These are phyloP conservation scores for Melanotaenia parkinsoni DNA, from an alignment of 2,797 vertebrate genomes.

Conservation along the genomic window DNA sequence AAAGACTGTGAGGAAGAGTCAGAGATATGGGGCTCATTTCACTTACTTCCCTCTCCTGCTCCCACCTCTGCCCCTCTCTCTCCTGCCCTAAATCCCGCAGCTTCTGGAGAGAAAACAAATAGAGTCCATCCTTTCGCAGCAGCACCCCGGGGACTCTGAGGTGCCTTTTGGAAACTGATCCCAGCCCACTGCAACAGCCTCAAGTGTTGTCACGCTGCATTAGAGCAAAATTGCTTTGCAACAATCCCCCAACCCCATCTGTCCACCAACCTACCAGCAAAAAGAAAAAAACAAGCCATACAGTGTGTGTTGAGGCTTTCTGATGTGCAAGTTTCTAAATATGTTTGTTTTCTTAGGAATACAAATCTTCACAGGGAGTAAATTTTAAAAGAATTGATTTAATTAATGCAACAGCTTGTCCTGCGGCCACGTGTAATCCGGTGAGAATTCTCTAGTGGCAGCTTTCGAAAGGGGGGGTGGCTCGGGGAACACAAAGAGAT, in stretches of 20 bases:
- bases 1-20: conserved; percentile 13
- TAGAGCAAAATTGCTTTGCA: conserved; percentile 77
- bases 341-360: conserved; percentile 48
- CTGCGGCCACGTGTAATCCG: conserved; percentile 83
- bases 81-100: conserved; percentile 67
- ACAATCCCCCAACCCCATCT: conserved; percentile 28
- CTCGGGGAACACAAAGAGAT: conserved; percentile 75
- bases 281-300: conserved; percentile 23
- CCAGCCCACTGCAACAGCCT: conserved; percentile 51
- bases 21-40: conserved; percentile 49
- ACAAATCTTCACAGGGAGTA: conserved; percentile 70
- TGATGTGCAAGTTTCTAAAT: conserved; percentile 24
- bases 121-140: conserved; percentile 64
- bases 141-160: conserved; percentile 66
- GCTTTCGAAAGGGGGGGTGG: conserved; percentile 55
- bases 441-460: conserved; percentile 77
- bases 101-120: conserved; percentile 76
- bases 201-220: conserved; percentile 77
- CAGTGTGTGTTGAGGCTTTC: conserved; percentile 14
- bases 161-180: conserved; percentile 75
- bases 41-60: conserved; percentile 25
- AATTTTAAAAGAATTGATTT: conserved; percentile 77
- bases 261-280: conserved; percentile 33
- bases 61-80: conserved; percentile 34
- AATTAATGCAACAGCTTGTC: conserved; percentile 85